phyloP scores from a whole-genome alignment of 2,113 vertebrate genomes.

The Pipra filicauda region DNA sequence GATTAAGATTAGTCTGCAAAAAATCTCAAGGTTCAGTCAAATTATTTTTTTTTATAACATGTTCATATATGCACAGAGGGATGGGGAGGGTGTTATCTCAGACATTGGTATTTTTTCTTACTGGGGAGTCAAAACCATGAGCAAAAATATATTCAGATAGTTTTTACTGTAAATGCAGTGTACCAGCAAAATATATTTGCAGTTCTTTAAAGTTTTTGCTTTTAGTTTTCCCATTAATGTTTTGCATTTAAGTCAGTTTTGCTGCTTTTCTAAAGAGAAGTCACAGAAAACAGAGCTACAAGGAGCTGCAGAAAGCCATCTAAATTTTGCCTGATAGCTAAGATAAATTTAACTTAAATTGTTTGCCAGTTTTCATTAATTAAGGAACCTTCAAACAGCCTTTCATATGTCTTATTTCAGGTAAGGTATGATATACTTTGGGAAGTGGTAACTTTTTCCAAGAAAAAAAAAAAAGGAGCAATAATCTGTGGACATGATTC shows the following conservation, averaged over 20 bases:
- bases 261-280: neutral
- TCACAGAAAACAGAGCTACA: neutral
- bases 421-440: neutral
- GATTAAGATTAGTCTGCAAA: neutral
- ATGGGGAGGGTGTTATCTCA: neutral
- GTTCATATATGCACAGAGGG: neutral
- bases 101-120: neutral
- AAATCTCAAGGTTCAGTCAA: neutral
- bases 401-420: neutral
- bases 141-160: neutral
- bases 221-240: neutral
- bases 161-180: neutral
- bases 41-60: neutral
- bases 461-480: neutral
- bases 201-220: neutral
- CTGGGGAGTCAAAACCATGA: neutral
- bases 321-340: conserved; percentile 25
- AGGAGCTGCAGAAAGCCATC: neutral
- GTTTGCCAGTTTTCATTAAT: conserved; percentile 11
- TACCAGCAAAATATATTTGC: conserved; percentile 24
- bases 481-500: neutral
- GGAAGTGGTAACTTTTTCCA: neutral
- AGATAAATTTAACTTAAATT: conserved; percentile 10
- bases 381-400: neutral
- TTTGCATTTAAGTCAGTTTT: conserved; percentile 19